Evolutionary conservation across 2,113 vertebrate genomes (phyloP), one percentile per base, ranked within the genome.

Genomic region (Poecilia latipinna): DNA sequence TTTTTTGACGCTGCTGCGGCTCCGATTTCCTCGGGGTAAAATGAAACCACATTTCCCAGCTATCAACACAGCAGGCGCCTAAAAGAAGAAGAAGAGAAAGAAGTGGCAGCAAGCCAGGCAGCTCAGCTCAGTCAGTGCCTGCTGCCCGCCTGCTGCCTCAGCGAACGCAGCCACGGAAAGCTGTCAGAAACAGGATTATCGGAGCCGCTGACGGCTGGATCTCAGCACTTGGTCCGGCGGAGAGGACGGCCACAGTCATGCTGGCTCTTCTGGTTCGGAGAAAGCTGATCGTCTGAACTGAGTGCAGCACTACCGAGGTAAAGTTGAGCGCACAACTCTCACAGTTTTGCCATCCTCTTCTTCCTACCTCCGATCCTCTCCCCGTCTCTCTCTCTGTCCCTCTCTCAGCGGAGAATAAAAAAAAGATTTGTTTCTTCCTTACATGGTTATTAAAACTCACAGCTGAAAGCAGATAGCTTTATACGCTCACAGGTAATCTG

Each of bases 1-100:
- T 37, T 19, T 48, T 48, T 48, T 48, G 44, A 48, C 44, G 51
- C 51, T n/a, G 19, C 51, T 24, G 51, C 51, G 22, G 24, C 51
- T 57, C 51, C 24, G 22, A 57, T 57, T 57, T n/a, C 24, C 8
- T 10, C 24, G 44, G 22, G 12, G 69, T 26, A 51, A 54, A 68
- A 62, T 22, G 64, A 8, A 19, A 8, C 63, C 39, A 62, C 67
- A 93, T 92, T 93, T 91, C 91, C 93, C 94, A 90, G 82, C 87
- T 72, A 69, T 76, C 93, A 88, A 73, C 80, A 64, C 86, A 71
- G 57, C 85, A 51, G 19, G 70, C 78, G 64, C 61, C 67, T 8
- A 67, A 86, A 44, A 68, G 42, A 24, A 70, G 51, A 70, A 60
- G 35, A 70, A 86, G 78, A 62, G 79, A 74, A 65, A 82, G 76